Evolutionary conservation across 2,888 invertebrate genomes (phyloP).

Genomic region (Parapristionchus giblindavisi): DNA sequence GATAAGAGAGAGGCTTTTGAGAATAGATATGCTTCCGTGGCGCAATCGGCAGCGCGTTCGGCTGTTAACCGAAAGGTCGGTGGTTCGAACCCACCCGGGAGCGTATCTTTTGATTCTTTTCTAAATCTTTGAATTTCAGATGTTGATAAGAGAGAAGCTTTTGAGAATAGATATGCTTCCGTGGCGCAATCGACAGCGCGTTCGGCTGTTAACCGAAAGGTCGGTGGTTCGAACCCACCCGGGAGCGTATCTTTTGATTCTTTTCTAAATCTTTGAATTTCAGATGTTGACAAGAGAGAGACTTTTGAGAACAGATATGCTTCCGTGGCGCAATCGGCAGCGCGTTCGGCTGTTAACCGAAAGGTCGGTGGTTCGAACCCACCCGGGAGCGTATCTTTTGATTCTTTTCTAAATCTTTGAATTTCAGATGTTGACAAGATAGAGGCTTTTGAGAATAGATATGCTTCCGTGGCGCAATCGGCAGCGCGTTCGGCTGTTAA

Average conservation of each 20-base stretch:
- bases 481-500: slow-evolving; percentile 97
- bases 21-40: slow-evolving; percentile 56
- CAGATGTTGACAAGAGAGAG: too few species aligned
- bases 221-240: slow-evolving; percentile 87
- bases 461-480: slow-evolving; percentile 58
- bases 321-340: slow-evolving; percentile 72
- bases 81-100: slow-evolving; percentile 81
- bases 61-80: slow-evolving; percentile 99
- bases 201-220: slow-evolving; percentile 99
- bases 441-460: too few species aligned
- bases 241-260: slow-evolving; percentile 53
- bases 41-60: slow-evolving; percentile 83
- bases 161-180: too few species aligned
- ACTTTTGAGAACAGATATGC: too few species aligned
- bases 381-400: slow-evolving; percentile 56
- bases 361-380: slow-evolving; percentile 94
- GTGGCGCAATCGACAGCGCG: slow-evolving; percentile 78
- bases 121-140: too few species aligned
- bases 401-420: too few species aligned
- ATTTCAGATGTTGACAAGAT: too few species aligned
- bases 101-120: too few species aligned
- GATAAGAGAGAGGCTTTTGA: too few species aligned
- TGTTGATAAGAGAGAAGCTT: too few species aligned
- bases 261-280: too few species aligned
- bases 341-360: slow-evolving; percentile 99